A percentile compares a stretch with the other conserved stretches of the same genome.
These are phyloP conservation scores for Tympanuchus pallidicinctus DNA, from an alignment of 2,113 vertebrate species.

Conservation along the genomic window DNA sequence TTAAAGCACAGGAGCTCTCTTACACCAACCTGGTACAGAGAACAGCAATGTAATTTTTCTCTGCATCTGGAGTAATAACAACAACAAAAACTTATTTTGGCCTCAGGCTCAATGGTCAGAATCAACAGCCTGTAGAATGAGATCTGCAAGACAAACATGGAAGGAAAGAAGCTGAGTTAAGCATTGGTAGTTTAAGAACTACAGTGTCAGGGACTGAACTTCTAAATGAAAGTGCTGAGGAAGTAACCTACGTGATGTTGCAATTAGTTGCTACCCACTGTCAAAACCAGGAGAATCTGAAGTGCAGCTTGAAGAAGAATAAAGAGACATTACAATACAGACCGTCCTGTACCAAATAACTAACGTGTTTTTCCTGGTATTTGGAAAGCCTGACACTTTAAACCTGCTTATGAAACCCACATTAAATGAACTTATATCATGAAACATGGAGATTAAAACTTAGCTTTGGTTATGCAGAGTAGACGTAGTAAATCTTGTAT, in stretches of 20 bases:
- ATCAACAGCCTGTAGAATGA: background rate
- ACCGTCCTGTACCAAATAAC: background rate
- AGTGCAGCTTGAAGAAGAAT: background rate
- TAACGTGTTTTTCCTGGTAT: background rate
- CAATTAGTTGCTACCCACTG: background rate
- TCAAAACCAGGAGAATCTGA: background rate
- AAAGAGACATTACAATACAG: background rate
- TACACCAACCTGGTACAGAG: background rate
- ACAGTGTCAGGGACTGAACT: background rate
- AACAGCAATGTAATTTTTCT: background rate
- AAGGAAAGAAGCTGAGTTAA: background rate
- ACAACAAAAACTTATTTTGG: background rate
- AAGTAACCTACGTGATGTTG: fast-evolving
- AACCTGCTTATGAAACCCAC: background rate
- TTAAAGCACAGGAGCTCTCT: background rate
- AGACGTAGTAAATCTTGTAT: fast-evolving
- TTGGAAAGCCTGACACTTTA: background rate
- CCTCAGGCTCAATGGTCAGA: background rate
- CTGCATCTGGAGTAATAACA: background rate
- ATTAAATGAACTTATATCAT: background rate
- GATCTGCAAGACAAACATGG: background rate
- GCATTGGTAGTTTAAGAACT: background rate
- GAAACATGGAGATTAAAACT: background rate
- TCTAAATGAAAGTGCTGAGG: background rate
- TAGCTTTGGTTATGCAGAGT: background rate